phyloP scores from a whole-genome alignment of 1,140 invertebrate species.

The Drosophila nigromelanica region DNA sequence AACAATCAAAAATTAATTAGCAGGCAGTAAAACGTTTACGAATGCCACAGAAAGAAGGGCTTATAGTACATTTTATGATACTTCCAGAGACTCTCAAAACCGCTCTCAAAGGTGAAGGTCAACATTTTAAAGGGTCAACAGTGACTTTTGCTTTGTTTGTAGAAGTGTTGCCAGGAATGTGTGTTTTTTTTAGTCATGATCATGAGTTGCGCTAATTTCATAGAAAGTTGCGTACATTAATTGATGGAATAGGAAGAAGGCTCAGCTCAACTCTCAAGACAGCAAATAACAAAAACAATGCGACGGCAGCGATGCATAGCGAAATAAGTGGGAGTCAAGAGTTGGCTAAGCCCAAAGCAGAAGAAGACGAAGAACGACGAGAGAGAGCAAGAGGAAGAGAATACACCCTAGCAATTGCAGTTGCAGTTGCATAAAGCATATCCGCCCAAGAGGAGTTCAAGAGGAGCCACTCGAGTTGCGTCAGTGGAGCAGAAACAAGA shows the following conservation, averaged over 20 bases:
- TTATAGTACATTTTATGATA: not conserved
- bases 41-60: slow-evolving; percentile 1
- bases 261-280: not conserved
- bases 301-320: slow-evolving; percentile 30
- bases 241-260: slow-evolving; percentile 27
- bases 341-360: slow-evolving; percentile 1
- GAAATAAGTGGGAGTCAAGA: slow-evolving; percentile 19
- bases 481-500: slow-evolving; percentile 48
- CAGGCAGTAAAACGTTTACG: slow-evolving; percentile 4
- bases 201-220: slow-evolving; percentile 55
- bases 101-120: not conserved
- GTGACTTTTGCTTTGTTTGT: not conserved
- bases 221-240: slow-evolving; percentile 73
- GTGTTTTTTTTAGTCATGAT: slow-evolving; percentile 1
- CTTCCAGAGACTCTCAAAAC: not conserved
- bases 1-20: no score
- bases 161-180: no score
- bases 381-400: not conserved
- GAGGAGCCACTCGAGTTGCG: slow-evolving; percentile 38
- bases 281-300: slow-evolving; percentile 14
- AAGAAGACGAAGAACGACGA: not conserved
- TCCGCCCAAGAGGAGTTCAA: slow-evolving; percentile 4
- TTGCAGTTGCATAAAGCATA: slow-evolving; percentile 41
- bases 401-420: slow-evolving; percentile 8
- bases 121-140: not conserved